Evolutionary conservation across 2,113 vertebrate species (phyloP), one percentile per base, ranked within the genome.

Genomic region (Tragelaphus imberbis): DNA sequence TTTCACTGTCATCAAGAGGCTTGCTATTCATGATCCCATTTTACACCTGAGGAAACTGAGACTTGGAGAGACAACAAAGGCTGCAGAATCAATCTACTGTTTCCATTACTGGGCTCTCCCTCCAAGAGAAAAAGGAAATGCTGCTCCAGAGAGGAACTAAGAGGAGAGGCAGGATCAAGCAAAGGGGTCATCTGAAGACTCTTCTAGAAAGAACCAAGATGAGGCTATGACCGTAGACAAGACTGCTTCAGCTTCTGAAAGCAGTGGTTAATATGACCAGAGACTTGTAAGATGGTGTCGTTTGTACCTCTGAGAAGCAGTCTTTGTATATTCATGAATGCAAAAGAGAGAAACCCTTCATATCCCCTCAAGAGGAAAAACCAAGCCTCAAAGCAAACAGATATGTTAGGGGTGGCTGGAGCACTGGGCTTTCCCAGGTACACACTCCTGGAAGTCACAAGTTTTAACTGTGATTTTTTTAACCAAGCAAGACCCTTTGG

Each of bases 321-420:
- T 40, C 44, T 27, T 77, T 47, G 5, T 6, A 16, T 56, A 5
- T 65, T 82, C 21, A 28, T 11, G 13, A 88, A 61, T 6, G 15
- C 5, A 88, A 75, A 56, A 1, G 5, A 33, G 77, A 10, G 11
- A 14, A 9, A 16, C 2, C 2, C 19, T n/a, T 28, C 5, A 1
- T 44, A 13, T 11, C 14, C 12, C 16, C 5, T 16, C 3, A 56
- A 28, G 25, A 68, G 71, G 10, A 51, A 61, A 28, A 58, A 17
- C 30, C 5, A 36, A 82, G 47, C 36, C 25, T 51, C 40, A 75
- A 2, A 6, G 19, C 33, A 47, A 53, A 80, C 1, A 5, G 17
- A 30, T 36, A 10, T 21, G 44, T 17, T 5, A 25, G 65, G 11
- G 9, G 3, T 27, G 8, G 19, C 55, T 44, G 40, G 44, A 56